phyloP scores from a whole-genome alignment of 2,113 vertebrate genomes.

The Mola mola region DNA sequence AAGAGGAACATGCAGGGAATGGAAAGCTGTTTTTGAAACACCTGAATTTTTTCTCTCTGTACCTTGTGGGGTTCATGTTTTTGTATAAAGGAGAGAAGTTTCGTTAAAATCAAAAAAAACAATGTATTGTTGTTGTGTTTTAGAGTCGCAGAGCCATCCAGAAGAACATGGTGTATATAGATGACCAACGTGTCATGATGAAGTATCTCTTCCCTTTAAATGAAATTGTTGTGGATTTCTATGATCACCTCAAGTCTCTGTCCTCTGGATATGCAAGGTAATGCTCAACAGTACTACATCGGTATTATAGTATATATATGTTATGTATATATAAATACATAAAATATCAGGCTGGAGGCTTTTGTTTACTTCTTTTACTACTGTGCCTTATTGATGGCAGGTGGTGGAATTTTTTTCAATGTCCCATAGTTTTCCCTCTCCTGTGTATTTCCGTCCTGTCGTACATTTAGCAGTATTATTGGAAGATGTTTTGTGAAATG shows the following conservation, averaged over 20 bases:
- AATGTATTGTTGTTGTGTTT: background rate
- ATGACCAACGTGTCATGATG: slow-evolving; percentile 92
- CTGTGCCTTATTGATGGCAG: too few species aligned
- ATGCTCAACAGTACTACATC: slow-evolving; percentile 12
- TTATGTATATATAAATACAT: background rate
- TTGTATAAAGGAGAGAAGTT: background rate
- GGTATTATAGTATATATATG: too few species aligned
- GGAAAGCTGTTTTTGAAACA: background rate
- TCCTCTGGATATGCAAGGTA: slow-evolving; percentile 98
- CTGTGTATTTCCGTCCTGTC: too few species aligned
- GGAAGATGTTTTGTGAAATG: too few species aligned
- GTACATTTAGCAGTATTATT: too few species aligned
- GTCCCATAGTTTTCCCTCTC: too few species aligned
- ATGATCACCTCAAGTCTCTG: slow-evolving; percentile 92
- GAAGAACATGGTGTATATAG: slow-evolving; percentile 92
- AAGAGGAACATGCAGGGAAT: slow-evolving; percentile 37
- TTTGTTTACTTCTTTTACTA: background rate
- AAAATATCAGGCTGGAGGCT: background rate
- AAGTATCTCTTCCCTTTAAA: slow-evolving; percentile 94
- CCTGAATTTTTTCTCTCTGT: background rate
- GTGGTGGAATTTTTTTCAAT: too few species aligned
- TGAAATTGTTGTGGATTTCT: slow-evolving; percentile 97
- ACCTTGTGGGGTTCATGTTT: too few species aligned
- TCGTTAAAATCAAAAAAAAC: too few species aligned
- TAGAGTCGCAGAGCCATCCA: slow-evolving; percentile 90